Conservation (phyloP, 1,140 invertebrate species). For the Macrobrachium nipponense region DNA sequence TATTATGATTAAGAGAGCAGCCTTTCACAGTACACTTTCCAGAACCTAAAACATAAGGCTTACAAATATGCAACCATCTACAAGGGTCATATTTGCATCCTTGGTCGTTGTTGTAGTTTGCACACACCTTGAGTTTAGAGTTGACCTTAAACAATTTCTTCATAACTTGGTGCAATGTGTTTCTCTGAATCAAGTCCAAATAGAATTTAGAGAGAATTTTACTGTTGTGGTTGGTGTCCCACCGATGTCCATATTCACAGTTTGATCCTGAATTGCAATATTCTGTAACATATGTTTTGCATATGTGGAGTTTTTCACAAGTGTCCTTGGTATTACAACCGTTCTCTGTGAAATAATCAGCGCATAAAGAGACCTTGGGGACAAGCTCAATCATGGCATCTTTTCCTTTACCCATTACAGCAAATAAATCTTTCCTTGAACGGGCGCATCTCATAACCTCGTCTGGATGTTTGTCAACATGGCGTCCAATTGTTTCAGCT, state of each 20-base stretch:
- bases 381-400: slow-evolving; percentile 35
- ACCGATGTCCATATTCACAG: slow-evolving; percentile 34
- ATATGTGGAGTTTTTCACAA: slow-evolving; percentile 34
- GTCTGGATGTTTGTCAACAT: neutral
- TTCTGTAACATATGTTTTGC: slow-evolving; percentile 7
- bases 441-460: slow-evolving; percentile 1
- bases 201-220: slow-evolving; percentile 39
- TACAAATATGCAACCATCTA: slow-evolving; percentile 27
- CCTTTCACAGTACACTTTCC: slow-evolving; percentile 23
- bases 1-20: slow-evolving; percentile 36
- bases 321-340: slow-evolving; percentile 1
- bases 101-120: slow-evolving; percentile 18
- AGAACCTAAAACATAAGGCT: slow-evolving; percentile 21
- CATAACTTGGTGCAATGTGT: neutral
- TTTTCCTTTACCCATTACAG: slow-evolving; percentile 5
- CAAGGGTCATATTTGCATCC: slow-evolving; percentile 37
- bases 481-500: slow-evolving; percentile 9
- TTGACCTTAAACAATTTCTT: slow-evolving; percentile 38
- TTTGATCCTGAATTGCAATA: neutral
- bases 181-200: slow-evolving; percentile 33
- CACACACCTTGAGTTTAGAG: slow-evolving; percentile 8
- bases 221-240: slow-evolving; percentile 38
- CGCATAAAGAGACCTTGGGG: slow-evolving; percentile 23
- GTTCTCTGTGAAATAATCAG: slow-evolving; percentile 17
- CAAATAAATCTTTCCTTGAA: slow-evolving; percentile 34